These are phyloP conservation scores for Haplochromis vanheusdeni DNA, from an alignment of 2,113 vertebrate genomes.

Conservation along the genomic window DNA sequence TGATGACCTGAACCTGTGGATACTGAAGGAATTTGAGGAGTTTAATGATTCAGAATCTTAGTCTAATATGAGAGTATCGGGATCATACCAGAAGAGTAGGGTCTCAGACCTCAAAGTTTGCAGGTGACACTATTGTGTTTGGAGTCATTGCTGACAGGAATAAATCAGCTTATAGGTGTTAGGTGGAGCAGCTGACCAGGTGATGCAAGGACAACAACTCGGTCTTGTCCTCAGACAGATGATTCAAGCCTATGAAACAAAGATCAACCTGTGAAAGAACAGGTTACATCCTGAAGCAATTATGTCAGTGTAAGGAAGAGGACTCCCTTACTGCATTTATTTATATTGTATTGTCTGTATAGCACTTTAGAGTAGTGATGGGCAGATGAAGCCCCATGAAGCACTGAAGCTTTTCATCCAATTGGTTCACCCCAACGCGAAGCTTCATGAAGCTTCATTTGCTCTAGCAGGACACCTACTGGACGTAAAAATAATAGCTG, in stretches of 20 bases:
- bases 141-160: neutral
- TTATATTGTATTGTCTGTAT: no score
- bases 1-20: neutral
- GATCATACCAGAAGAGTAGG: accelerated
- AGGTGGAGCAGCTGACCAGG: neutral
- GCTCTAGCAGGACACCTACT: no score
- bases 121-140: neutral
- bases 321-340: no score
- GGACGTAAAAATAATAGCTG: no score
- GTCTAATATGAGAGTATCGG: accelerated
- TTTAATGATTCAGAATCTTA: neutral
- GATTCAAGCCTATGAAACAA: neutral
- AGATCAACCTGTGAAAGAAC: neutral
- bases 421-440: no score
- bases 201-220: neutral
- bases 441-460: no score
- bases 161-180: neutral
- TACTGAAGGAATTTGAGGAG: neutral
- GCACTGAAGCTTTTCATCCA: no score
- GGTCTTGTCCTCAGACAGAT: neutral
- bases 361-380: no score
- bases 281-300: neutral
- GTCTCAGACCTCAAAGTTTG: neutral
- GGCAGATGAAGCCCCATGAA: no score
- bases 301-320: no score